Evolutionary conservation across 2,888 invertebrate genomes (phyloP).

Genomic region (Hylaea fasciaria): DNA sequence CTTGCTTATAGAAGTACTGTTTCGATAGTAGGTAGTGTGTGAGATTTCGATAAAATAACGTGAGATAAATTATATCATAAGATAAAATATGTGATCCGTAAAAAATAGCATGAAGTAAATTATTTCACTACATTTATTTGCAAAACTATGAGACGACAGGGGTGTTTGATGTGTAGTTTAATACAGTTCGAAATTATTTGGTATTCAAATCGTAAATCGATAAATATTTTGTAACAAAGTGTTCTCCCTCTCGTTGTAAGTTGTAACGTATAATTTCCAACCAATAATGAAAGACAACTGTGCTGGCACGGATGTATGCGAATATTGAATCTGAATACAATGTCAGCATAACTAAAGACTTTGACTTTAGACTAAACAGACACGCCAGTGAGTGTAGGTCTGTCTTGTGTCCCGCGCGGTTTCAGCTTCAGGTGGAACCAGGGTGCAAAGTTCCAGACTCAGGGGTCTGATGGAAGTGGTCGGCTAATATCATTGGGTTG

Average conservation of each 20-base stretch:
- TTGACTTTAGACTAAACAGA: constrained; percentile 64
- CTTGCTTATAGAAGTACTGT: too few species aligned
- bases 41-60: too few species aligned
- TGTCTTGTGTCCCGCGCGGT: constrained; percentile 40
- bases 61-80: too few species aligned
- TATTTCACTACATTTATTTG: too few species aligned
- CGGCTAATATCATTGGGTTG: constrained; percentile 71
- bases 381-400: constrained; percentile 52
- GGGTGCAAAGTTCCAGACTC: constrained; percentile 47
- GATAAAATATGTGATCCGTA: too few species aligned
- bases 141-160: too few species aligned
- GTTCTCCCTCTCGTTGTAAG: constrained; percentile 37
- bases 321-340: constrained; percentile 73
- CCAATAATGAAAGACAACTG: constrained; percentile 59
- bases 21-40: too few species aligned
- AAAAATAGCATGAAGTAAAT: too few species aligned
- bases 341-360: constrained; percentile 74
- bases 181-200: too few species aligned
- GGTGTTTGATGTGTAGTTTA: too few species aligned
- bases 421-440: constrained; percentile 42
- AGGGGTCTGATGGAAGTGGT: constrained; percentile 63
- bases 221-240: constrained; percentile 1
- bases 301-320: constrained; percentile 60
- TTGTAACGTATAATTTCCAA: constrained; percentile 22
- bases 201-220: constrained; percentile 32